Base-by-base conservation (phyloP, 1,140 invertebrate species). In the Aphelinus certus region DNA sequence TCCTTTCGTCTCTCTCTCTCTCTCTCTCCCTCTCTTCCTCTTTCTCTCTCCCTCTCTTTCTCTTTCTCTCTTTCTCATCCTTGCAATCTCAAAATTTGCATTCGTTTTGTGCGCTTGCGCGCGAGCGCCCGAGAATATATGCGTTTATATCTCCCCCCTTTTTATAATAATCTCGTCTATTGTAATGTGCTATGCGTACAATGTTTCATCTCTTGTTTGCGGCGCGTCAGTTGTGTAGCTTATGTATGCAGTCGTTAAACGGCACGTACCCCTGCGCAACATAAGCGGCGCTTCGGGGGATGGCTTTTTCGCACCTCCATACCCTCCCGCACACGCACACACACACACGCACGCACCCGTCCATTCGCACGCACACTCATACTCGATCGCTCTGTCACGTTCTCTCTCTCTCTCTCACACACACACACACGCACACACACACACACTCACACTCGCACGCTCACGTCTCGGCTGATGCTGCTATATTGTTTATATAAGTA, bases 131-230 rank as follows among this genome's bases (percentile, higher is more conserved):
- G 46, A 58, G 6, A 46, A 68, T 46, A 7, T 71, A 71, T 48
- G 53, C 63, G 9, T 63, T 71, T 56, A 46, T 51, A 45, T 56
- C 51, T 60, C 53, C 47, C 62, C 46, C 67, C 46, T 47, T 58
- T 72, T 48, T 78, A 76, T 71, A 66, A 71, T 71, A 71, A 71
- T 61, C 55, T 65, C 55, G 2, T 58, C 71, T 72, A 66, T 65
- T 65, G 46, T 64, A 63, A 65, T 65, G n/a, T 71, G 3, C 61
- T 72, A 60, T 72, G 53, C 55, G 46, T 65, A 64, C 46, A 58
- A 7, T 66, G 53, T 71, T 58, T 65, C 55, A 58, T 58, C 47
- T 58, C 53, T 45, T 46, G 56, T 7, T 57, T 58, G 53, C 56
- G 55, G 46, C 9, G 55, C 47, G 2, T 47, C 7, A 65, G 66